Base-by-base conservation (phyloP, 2,888 invertebrate species). In the Enchytraeus crypticus region DNA sequence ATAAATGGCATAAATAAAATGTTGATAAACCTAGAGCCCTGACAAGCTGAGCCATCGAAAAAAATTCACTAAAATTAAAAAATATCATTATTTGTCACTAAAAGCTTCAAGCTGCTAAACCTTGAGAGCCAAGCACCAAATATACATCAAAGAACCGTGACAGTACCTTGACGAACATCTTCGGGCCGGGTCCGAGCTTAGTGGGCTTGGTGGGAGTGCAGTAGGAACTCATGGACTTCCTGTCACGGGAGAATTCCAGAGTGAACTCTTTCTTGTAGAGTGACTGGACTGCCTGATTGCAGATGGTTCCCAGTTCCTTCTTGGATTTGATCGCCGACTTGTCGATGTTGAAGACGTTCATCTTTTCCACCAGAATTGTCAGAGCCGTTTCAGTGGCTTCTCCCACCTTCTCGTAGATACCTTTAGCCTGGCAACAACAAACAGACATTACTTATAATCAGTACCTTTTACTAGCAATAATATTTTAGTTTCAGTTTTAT, bases 181-280 rank as follows among this genome's bases (percentile, higher is more conserved):
- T 96, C 64, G 96, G 91, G 79, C 95, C 93, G 75, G 84, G 87
- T 70, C 95, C 93, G 8, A 69, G 59, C 57, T 69, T 88, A 43
- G 77, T 75, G 53, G 90, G 84, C 82, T 93, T 96, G 70, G 91
- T 84, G 60, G 98, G 97, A 53, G 86, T 84, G 82, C 95, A 95
- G 81, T 92, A 97, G 46, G 90, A 88, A 70, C 96, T 97, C 98
- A 99, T 99, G 68, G 97, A 98, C 85, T 99, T 99, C 82, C 98
- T 89, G 85, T 99, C 98, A 75, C 98, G 90, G 45, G 97, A 97
- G 86, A 99, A 99, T 81, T 99, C 98, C 69, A 99, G 85, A 51
- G 98, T 99, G 84, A 96, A 98, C 79, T 98, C 97, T 81, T 98
- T 99, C 85, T 90, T 93, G 97, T 97, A 99, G 82, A 95, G 93